phyloP scores from a whole-genome alignment of 2,888 invertebrate genomes.

The Pristionchus maxplancki region DNA sequence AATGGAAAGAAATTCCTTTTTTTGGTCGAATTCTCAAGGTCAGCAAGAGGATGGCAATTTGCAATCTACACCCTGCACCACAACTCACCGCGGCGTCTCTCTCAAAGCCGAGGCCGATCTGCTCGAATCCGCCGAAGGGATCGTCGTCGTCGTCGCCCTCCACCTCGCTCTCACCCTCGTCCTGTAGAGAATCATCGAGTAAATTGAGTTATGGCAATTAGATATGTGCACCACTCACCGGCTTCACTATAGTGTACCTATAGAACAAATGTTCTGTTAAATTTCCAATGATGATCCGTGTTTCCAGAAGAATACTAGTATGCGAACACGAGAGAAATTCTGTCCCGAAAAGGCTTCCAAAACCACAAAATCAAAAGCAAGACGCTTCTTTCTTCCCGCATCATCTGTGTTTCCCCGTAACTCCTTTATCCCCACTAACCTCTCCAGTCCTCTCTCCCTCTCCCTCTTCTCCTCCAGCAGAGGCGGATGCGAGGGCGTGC shows the following conservation, averaged over 20 bases:
- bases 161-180: constrained; percentile 55
- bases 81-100: constrained; percentile 36
- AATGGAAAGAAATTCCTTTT: no score
- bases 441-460: constrained; percentile 53
- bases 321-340: no score
- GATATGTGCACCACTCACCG: neutral
- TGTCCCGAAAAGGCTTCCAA: no score
- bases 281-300: no score
- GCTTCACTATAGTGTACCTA: no score
- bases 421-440: constrained; percentile 57
- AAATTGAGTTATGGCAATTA: neutral
- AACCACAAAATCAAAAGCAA: no score
- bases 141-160: constrained; percentile 63
- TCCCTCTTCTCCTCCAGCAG: constrained; percentile 55
- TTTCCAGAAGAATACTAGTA: no score
- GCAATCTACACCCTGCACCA: neutral
- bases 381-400: no score
- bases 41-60: neutral
- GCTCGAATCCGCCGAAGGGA: constrained; percentile 21
- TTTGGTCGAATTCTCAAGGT: no score
- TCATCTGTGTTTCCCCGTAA: neutral
- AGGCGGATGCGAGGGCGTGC: constrained; percentile 52
- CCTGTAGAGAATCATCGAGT: neutral
- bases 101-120: neutral
- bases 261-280: no score